These are phyloP conservation scores for Montipora sp. DNA, from an alignment of 64 coral and sea anemone species.

Conservation along the genomic window DNA sequence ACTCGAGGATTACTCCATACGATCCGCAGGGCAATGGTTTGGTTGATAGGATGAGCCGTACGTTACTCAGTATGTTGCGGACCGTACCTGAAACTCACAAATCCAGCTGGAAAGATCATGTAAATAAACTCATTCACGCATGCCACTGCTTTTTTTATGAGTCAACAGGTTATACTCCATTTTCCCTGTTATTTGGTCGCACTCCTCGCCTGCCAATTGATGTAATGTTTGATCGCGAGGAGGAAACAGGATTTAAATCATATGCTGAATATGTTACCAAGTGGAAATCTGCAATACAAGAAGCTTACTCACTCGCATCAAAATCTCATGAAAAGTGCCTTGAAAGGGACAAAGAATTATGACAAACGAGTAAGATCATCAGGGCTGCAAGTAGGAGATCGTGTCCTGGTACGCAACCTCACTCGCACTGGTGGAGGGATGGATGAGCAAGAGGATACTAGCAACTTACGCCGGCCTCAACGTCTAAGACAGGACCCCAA, in stretches of 20 bases:
- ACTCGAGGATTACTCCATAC: no score
- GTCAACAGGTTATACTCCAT: slow-evolving; percentile 15
- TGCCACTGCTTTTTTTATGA: no score
- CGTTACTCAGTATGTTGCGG: no score
- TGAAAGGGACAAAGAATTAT: slow-evolving; percentile 57
- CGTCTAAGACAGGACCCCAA: not conserved
- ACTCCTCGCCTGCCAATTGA: slow-evolving; percentile 64
- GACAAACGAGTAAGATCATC: slow-evolving; percentile 49
- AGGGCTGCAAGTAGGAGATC: slow-evolving; percentile 52
- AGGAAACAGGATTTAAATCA: not conserved
- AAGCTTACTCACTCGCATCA: slow-evolving; percentile 57
- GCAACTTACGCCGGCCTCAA: slow-evolving; percentile 11
- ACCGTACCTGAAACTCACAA: no score
- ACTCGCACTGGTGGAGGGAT: slow-evolving; percentile 21
- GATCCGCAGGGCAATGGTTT: no score
- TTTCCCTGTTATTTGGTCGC: slow-evolving; percentile 44
- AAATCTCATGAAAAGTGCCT: slow-evolving; percentile 20
- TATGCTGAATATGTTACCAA: not conserved
- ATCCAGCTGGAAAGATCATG: no score
- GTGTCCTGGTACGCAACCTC: slow-evolving; percentile 64
- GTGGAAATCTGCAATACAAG: slow-evolving; percentile 49
- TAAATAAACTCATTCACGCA: not conserved
- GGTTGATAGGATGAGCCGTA: not conserved
- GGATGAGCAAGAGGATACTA: not conserved
- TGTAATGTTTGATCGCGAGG: slow-evolving; percentile 36